Evolutionary conservation across 2,797 vertebrate genomes (phyloP).

Genomic region (Pogoniulus pusillus): DNA sequence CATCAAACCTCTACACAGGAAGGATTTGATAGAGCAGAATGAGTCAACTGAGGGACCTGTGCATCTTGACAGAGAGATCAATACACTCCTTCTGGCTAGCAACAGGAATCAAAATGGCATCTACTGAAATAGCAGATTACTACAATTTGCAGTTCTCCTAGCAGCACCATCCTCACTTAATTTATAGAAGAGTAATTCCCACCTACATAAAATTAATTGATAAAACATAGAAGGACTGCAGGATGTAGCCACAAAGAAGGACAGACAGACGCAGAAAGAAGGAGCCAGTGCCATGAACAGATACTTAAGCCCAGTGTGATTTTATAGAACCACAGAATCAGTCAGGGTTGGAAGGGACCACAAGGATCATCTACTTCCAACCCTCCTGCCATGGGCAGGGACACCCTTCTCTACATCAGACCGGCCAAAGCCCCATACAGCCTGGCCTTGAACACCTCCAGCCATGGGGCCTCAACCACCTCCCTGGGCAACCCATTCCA

Average conservation of each 20-base stretch:
- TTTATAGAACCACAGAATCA: no score
- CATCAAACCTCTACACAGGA: neutral
- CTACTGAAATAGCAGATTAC: neutral
- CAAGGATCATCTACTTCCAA: no score
- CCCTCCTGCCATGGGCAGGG: no score
- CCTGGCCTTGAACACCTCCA: no score
- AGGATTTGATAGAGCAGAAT: neutral
- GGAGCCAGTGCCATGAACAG: neutral
- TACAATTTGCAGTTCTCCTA: neutral
- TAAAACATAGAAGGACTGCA: neutral
- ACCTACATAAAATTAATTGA: neutral
- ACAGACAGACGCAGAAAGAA: neutral
- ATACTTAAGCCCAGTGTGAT: neutral
- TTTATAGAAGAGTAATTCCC: neutral
- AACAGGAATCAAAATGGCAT: neutral
- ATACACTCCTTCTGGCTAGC: neutral
- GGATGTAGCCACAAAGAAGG: neutral
- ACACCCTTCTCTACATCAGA: no score
- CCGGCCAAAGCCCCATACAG: no score
- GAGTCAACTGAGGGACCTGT: accelerated
- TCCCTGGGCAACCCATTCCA: no score
- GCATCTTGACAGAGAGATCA: neutral
- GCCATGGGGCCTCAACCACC: no score
- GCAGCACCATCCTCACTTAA: neutral
- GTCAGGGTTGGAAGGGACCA: no score